A percentile compares a stretch with the other conserved stretches of the same genome.
Conservation (phyloP, 53 echinoderm and acorn worm genomes). For the Astropecten irregularis region DNA sequence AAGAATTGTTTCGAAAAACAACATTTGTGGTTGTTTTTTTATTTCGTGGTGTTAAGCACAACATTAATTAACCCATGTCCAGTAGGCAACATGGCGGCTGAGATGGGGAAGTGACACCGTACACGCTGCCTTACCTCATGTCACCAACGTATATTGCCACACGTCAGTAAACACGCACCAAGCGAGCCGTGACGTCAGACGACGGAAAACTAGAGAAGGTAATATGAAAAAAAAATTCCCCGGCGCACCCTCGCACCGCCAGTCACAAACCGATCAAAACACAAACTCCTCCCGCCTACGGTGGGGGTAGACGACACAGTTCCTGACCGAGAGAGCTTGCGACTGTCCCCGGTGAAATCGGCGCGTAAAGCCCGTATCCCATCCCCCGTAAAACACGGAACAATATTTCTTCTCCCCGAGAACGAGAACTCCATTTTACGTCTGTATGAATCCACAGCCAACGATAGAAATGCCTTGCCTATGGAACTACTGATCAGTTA, state of each 20-base stretch:
- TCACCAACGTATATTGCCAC: not conserved
- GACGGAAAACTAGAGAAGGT: too few relatives aligned
- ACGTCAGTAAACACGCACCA: conserved; percentile 13
- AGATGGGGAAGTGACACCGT: not conserved
- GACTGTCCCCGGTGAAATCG: not conserved
- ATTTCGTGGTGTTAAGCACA: too few relatives aligned
- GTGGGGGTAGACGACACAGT: too few relatives aligned
- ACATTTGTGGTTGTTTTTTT: too few relatives aligned
- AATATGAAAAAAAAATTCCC: too few relatives aligned
- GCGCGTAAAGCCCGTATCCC: not conserved
- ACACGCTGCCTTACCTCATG: not conserved
- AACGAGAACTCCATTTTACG: not conserved
- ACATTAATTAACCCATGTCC: too few relatives aligned
- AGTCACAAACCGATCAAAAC: conserved; percentile 13
- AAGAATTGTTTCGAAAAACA: too few relatives aligned
- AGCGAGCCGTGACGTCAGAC: conserved; percentile 27
- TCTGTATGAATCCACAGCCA: conserved; percentile 4
- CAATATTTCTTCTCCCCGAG: too few relatives aligned
- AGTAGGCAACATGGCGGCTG: conserved; percentile 25
- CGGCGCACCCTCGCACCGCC: conserved; percentile 22
- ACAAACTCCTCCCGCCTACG: not conserved
- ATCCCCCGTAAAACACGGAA: too few relatives aligned
- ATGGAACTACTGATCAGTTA: conserved; percentile 10
- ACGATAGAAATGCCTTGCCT: conserved; percentile 4
- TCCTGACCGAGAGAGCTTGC: too few relatives aligned